Conservation (phyloP, 2,113 vertebrate genomes). For the Scatophagus argus region DNA sequence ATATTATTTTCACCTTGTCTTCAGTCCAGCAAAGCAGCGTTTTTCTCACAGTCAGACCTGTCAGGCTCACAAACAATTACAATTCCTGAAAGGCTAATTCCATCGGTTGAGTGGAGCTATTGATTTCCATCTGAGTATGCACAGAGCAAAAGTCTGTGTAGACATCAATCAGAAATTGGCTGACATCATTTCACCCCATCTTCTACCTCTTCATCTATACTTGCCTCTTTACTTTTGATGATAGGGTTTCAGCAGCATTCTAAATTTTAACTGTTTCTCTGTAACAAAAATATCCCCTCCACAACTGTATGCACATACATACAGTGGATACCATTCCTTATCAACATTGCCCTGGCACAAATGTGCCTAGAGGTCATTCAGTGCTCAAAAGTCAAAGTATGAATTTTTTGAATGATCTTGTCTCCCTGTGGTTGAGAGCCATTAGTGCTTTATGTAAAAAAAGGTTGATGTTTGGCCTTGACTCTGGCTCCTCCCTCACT, state of each 20-base stretch:
- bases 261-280: slow-evolving; percentile 28
- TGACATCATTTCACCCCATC: slow-evolving; percentile 59
- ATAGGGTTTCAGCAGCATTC: slow-evolving; percentile 40
- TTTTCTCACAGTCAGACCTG: slow-evolving; percentile 45
- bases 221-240: slow-evolving; percentile 36
- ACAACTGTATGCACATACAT: slow-evolving; percentile 28
- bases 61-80: slow-evolving; percentile 59
- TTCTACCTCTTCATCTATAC: slow-evolving; percentile 28
- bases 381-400: slow-evolving; percentile 32
- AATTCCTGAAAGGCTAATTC: slow-evolving; percentile 70
- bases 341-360: slow-evolving; percentile 17
- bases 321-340: background rate
- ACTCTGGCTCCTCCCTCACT: slow-evolving; percentile 43
- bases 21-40: slow-evolving; percentile 50
- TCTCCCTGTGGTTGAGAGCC: slow-evolving; percentile 53
- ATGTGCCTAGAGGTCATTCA: slow-evolving; percentile 36
- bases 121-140: slow-evolving; percentile 71
- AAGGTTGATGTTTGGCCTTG: slow-evolving; percentile 43
- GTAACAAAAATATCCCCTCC: slow-evolving; percentile 44
- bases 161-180: slow-evolving; percentile 62
- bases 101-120: slow-evolving; percentile 66
- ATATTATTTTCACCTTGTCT: slow-evolving; percentile 56
- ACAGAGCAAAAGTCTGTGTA: slow-evolving; percentile 55
- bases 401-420: slow-evolving; percentile 32
- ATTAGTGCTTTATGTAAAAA: slow-evolving; percentile 34